Evolutionary conservation across 2,113 vertebrate species (phyloP).

Genomic region (Perca schrenkii): DNA sequence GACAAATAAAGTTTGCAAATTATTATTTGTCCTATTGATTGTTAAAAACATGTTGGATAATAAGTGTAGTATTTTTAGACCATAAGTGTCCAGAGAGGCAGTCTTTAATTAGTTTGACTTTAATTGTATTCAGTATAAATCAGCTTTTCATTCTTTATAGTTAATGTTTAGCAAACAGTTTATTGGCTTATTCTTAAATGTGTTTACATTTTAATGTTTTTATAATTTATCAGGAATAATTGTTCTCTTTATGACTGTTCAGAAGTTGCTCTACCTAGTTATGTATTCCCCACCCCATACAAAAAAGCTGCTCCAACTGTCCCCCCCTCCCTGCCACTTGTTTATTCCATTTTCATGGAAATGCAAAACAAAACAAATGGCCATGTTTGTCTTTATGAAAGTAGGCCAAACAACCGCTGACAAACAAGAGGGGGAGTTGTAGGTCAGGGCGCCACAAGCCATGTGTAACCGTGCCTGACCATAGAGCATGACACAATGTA

Average conservation of each 20-base stretch:
- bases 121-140: background rate
- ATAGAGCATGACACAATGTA: constrained; percentile 73
- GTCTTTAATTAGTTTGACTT: background rate
- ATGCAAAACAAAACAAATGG: constrained; percentile 81
- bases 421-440: constrained; percentile 82
- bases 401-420: constrained; percentile 85
- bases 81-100: background rate
- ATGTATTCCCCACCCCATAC: background rate
- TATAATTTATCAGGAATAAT: background rate
- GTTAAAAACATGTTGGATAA: background rate
- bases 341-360: constrained; percentile 84
- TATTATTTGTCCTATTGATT: background rate
- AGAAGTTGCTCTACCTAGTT: constrained; percentile 15
- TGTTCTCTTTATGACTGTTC: constrained; percentile 1
- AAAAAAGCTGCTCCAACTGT: constrained; percentile 36
- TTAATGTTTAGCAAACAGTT: background rate
- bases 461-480: constrained; percentile 74
- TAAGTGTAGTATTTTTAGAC: background rate
- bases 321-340: constrained; percentile 51
- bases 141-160: background rate
- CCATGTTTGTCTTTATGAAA: constrained; percentile 83
- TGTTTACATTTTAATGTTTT: background rate
- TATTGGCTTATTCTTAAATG: background rate
- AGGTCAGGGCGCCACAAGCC: constrained; percentile 81
- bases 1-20: background rate